Evolutionary conservation across 2,888 invertebrate species (phyloP).

Genomic region (Parapristionchus giblindavisi): DNA sequence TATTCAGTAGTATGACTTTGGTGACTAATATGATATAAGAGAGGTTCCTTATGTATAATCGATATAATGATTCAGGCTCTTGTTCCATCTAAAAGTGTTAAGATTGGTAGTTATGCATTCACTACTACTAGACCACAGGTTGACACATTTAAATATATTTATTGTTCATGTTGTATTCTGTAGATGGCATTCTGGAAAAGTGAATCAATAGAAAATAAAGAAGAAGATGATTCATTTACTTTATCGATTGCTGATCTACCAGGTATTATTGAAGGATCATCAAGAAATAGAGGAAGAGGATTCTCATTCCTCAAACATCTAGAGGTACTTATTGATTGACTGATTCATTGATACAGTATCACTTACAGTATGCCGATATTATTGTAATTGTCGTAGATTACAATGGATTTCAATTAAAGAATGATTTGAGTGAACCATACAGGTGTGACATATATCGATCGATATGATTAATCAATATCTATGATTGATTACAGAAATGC

Average conservation of each 20-base stretch:
- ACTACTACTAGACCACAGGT: constrained; percentile 58
- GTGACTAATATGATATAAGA: no score
- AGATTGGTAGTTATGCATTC: constrained; percentile 66
- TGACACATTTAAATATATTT: background rate
- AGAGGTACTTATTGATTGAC: constrained; percentile 42
- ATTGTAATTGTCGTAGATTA: constrained; percentile 64
- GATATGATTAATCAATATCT: no score
- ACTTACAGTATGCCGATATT: constrained; percentile 57
- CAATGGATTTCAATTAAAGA: constrained; percentile 61
- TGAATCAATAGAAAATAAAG: background rate
- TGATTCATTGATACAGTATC: no score
- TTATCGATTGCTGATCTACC: constrained; percentile 63
- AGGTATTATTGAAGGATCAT: constrained; percentile 65
- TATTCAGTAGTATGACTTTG: no score
- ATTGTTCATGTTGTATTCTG: background rate
- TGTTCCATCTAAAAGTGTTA: constrained; percentile 60
- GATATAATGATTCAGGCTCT: constrained; percentile 47
- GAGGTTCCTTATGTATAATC: no score
- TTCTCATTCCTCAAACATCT: constrained; percentile 65
- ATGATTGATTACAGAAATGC: no score
- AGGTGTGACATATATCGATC: constrained; percentile 53
- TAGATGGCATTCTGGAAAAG: constrained; percentile 28
- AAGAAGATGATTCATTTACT: constrained; percentile 48
- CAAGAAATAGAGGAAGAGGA: constrained; percentile 61
- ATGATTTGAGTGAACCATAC: constrained; percentile 55